phyloP scores from a whole-genome alignment of 2,797 vertebrate genomes.

The Phalloptychus januarius region DNA sequence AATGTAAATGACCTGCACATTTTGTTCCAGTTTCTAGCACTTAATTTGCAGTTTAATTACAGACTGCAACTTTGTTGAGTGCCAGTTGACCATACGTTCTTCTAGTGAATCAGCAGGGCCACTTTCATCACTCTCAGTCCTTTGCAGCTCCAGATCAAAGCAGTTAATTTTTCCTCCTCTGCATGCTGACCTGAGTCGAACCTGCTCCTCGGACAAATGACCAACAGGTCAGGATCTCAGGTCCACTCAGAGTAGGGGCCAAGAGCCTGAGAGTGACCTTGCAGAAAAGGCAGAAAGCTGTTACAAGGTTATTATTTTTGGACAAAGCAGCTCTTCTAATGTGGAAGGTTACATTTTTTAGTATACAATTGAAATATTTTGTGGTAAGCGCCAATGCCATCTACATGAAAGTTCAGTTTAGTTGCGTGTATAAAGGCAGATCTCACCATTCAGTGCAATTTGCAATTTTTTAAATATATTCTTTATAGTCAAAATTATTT shows the following conservation, averaged over 20 bases:
- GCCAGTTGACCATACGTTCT: constrained; percentile 49
- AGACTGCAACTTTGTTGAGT: constrained; percentile 41
- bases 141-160: constrained; percentile 76
- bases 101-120: constrained; percentile 66
- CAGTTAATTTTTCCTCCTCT: constrained; percentile 63
- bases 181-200: constrained; percentile 60
- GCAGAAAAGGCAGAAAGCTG: constrained; percentile 43
- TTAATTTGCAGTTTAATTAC: constrained; percentile 32
- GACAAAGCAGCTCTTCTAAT: constrained; percentile 14
- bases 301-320: constrained; percentile 20
- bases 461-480: not conserved
- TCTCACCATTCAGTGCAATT: not conserved
- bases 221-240: constrained; percentile 75
- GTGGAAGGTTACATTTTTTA: not conserved
- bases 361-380: not conserved
- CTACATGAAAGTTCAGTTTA: constrained; percentile 27
- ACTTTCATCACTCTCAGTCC: constrained; percentile 73
- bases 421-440: constrained; percentile 1
- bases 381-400: constrained; percentile 25
- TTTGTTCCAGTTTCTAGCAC: not conserved
- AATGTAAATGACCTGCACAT: not conserved
- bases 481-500: constrained; percentile 9
- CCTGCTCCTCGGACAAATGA: constrained; percentile 75
- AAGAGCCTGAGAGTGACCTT: constrained; percentile 58
- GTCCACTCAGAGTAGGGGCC: constrained; percentile 73